Conservation (phyloP, 2,113 vertebrate genomes). For the Aix galericulata region DNA sequence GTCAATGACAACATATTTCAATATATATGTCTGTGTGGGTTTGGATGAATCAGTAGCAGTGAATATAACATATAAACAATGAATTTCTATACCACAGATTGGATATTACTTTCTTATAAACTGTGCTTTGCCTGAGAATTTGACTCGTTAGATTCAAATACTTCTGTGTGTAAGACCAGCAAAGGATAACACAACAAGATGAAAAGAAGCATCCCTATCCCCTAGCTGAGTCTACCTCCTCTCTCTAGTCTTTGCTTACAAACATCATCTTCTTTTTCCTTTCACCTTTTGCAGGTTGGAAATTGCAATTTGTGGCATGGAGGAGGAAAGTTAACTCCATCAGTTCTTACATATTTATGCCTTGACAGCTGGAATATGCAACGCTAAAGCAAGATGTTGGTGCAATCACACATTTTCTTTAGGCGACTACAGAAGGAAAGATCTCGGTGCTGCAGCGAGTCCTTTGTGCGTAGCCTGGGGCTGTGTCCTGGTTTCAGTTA, state of each 20-base stretch:
- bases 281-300: background rate
- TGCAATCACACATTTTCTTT: background rate
- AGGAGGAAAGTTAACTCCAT: background rate
- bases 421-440: background rate
- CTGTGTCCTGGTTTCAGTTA: background rate
- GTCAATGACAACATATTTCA: background rate
- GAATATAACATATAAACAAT: background rate
- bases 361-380: accelerated
- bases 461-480: background rate
- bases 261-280: background rate
- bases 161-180: background rate
- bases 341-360: accelerated
- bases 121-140: background rate
- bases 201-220: background rate
- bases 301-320: background rate
- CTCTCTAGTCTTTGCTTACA: background rate
- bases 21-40: accelerated
- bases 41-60: background rate
- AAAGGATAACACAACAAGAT: background rate
- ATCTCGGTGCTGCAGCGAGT: accelerated
- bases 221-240: background rate
- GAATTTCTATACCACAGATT: background rate
- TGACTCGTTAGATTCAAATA: background rate
- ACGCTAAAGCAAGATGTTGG: accelerated
- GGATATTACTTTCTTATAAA: background rate